phyloP scores from a whole-genome alignment of 1,140 invertebrate species.

The Papilio dardanus region DNA sequence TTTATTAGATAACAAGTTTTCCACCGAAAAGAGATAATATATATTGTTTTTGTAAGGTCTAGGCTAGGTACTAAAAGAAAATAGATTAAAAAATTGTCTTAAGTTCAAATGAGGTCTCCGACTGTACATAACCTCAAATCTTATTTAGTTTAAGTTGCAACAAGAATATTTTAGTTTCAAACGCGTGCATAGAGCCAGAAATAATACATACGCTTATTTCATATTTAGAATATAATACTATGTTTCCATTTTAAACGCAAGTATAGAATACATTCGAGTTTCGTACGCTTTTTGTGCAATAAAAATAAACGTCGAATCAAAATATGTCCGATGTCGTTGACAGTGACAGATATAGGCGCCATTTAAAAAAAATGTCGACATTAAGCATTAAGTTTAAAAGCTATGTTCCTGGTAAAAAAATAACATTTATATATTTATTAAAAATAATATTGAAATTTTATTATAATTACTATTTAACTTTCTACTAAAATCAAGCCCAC shows the following conservation, averaged over 20 bases:
- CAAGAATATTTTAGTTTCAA: background rate
- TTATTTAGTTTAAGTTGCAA: background rate
- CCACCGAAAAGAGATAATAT: conserved; percentile 36
- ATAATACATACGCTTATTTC: background rate
- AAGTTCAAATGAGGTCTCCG: conserved; percentile 10
- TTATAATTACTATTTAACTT: conserved; percentile 36
- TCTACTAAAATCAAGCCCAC: conserved; percentile 49
- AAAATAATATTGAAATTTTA: conserved; percentile 39
- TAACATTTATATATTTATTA: conserved; percentile 36
- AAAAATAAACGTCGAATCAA: conserved; percentile 30
- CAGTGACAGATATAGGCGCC: conserved; percentile 21
- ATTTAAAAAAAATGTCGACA: conserved; percentile 11
- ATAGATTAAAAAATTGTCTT: background rate
- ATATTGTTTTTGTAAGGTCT: conserved; percentile 21
- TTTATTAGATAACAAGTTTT: conserved; percentile 14
- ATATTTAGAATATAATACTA: background rate
- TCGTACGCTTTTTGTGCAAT: conserved; percentile 27
- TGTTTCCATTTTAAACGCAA: background rate
- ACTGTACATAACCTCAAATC: conserved; percentile 7
- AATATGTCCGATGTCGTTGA: background rate
- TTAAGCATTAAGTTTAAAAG: conserved; percentile 37
- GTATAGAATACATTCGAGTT: background rate
- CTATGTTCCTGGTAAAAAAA: conserved; percentile 30
- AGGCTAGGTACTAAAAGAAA: conserved; percentile 11
- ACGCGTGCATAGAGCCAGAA: background rate